These are phyloP conservation scores for Aethina tumida DNA, from an alignment of 1,140 invertebrate genomes.

Conservation along the genomic window DNA sequence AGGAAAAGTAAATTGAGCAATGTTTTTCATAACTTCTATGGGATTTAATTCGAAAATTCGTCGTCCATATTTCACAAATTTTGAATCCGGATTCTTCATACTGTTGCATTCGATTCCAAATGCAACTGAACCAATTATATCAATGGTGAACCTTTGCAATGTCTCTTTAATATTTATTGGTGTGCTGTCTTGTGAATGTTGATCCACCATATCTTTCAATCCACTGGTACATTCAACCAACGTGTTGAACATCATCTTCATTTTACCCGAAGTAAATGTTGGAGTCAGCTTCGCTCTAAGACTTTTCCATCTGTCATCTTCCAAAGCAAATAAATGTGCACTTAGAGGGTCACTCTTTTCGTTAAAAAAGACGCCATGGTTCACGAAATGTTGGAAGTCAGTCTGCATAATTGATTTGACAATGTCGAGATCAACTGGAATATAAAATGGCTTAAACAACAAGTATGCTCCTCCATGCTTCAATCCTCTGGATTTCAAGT, in stretches of 20 bases:
- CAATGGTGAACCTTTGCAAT: slow-evolving; percentile 42
- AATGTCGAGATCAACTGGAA: slow-evolving; percentile 11
- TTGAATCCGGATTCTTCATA: slow-evolving; percentile 39
- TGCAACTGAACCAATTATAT: slow-evolving; percentile 45
- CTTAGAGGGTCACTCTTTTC: slow-evolving; percentile 24
- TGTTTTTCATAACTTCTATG: too few relatives aligned
- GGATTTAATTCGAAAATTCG: too few relatives aligned
- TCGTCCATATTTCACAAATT: slow-evolving; percentile 33
- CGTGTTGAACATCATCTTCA: slow-evolving; percentile 38
- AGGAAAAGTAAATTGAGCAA: too few relatives aligned
- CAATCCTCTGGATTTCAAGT: too few relatives aligned
- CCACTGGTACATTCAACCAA: slow-evolving; percentile 13
- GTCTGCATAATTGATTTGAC: slow-evolving; percentile 11
- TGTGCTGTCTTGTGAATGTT: slow-evolving; percentile 7
- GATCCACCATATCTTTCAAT: slow-evolving; percentile 36
- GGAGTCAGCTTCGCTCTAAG: slow-evolving; percentile 31
- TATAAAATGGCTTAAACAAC: slow-evolving; percentile 2
- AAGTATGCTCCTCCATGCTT: too few relatives aligned
- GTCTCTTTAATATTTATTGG: slow-evolving; percentile 41
- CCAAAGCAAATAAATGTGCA: slow-evolving; percentile 30
- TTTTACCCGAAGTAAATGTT: slow-evolving; percentile 32
- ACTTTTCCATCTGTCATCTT: slow-evolving; percentile 39
- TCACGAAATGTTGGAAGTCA: slow-evolving; percentile 12
- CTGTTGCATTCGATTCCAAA: slow-evolving; percentile 48
- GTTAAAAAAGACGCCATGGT: slow-evolving; percentile 9